Evolutionary conservation across 2,888 invertebrate genomes (phyloP), one percentile per base, ranked within the genome.

Genomic region (Julus scandinavius): DNA sequence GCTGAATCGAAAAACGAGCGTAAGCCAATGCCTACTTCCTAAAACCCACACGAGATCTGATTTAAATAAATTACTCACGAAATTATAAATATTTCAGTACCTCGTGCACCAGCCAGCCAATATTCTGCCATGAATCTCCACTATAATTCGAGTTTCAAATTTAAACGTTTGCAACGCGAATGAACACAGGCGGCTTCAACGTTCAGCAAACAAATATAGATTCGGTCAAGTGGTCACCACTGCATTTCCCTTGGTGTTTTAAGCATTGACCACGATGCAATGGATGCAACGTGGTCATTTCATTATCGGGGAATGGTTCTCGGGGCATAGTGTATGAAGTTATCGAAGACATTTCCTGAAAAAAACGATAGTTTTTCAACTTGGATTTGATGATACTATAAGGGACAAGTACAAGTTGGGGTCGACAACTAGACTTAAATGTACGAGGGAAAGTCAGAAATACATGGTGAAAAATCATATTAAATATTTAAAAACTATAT

Each of bases 181-280:
- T 6, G 41, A 45, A 45, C 6, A 45, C 6, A 45, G 41, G 2
- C 41, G 41, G 41, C 41, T 45, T 45, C 58, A 63, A n/a, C n/a
- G n/a, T n/a, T 17, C 58, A n/a, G n/a, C 58, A 63, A n/a, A 63
- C 58, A 63, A 17, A n/a, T n/a, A 63, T 63, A 7, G 54, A 4
- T 54, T 54, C 54, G 54, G 54, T 63, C 58, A 63, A 63, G 58
- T 63, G 58, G n/a, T n/a, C 58, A 63, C n/a, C 17, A 63, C 58
- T 29, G 72, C 72, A 72, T 72, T n/a, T 72, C 72, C 72, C 72
- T 72, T 1, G 29, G 72, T 17, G 29, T 72, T 72, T 72, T 5
- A 29, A n/a, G 72, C 29, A 72, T 20, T 72, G 72, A 29, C 72
- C 72, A 20, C 29, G 72, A 5, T 72, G 29, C 3, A 20, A 72